These are phyloP conservation scores for Epinephelus awoara DNA, from an alignment of 2,797 vertebrate genomes.

Conservation along the genomic window DNA sequence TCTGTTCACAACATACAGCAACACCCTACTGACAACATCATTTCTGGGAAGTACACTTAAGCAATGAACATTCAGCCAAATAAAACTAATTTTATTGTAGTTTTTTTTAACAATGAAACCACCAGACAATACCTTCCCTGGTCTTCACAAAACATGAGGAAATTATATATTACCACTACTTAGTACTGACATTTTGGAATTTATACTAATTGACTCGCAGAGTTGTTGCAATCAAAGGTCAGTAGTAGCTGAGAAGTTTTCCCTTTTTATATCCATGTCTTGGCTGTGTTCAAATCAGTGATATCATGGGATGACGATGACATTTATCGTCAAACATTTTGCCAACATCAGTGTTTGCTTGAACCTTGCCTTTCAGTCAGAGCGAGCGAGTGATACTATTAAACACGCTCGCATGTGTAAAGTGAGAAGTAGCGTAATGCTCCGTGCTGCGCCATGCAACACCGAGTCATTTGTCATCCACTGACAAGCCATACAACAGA, in stretches of 20 bases:
- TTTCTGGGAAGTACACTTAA: not conserved
- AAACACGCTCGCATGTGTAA: constrained; percentile 46
- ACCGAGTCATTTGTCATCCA: constrained; percentile 69
- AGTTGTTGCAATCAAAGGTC: constrained; percentile 22
- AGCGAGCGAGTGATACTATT: constrained; percentile 49
- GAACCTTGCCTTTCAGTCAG: constrained; percentile 38
- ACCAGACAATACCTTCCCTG: not conserved
- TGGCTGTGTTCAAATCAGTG: not conserved
- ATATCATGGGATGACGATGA: constrained; percentile 35
- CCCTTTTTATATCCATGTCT: not conserved
- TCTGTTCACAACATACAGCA: too few species aligned
- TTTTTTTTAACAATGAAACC: not conserved
- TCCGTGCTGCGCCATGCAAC: constrained; percentile 37
- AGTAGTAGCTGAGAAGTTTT: constrained; percentile 4
- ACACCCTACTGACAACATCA: not conserved
- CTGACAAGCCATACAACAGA: constrained; percentile 69
- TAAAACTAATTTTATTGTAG: not conserved
- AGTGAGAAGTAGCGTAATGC: constrained; percentile 55
- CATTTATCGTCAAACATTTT: constrained; percentile 43
- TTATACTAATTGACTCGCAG: not conserved
- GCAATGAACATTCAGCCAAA: not conserved
- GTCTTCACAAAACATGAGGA: not conserved
- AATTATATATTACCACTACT: not conserved
- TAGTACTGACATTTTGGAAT: constrained; percentile 13
- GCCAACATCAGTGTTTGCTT: constrained; percentile 43